Conservation (phyloP, 2,888 invertebrate species). For the Chymomyza procnemis region DNA sequence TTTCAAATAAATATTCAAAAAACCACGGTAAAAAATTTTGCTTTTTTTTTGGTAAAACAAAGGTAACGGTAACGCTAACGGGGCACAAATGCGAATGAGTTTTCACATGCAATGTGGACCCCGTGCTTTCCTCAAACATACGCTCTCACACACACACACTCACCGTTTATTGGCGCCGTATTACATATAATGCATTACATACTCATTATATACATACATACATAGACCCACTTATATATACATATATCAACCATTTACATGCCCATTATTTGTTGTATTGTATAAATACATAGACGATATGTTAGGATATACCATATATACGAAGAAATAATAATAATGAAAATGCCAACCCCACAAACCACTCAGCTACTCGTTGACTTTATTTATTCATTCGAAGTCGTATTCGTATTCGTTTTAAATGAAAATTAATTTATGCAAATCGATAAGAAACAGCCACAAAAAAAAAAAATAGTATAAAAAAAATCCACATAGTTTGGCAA, state of each 20-base stretch:
- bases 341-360: constrained; percentile 6
- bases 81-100: constrained; percentile 37
- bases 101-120: constrained; percentile 62
- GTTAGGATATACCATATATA: neutral
- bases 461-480: constrained; percentile 11
- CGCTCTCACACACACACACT: constrained; percentile 13
- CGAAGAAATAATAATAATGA: constrained; percentile 10
- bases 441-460: constrained; percentile 49
- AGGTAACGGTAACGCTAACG: constrained; percentile 35
- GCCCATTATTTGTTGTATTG: constrained; percentile 45
- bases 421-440: constrained; percentile 71
- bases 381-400: constrained; percentile 23
- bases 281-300: constrained; percentile 5
- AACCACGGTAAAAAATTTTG: constrained; percentile 37
- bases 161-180: constrained; percentile 42
- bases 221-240: constrained; percentile 18
- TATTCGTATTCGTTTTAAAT: constrained; percentile 70
- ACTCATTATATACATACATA: constrained; percentile 37
- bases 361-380: constrained; percentile 45
- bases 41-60: constrained; percentile 43
- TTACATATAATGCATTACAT: neutral
- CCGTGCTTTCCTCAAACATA: constrained; percentile 55
- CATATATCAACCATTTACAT: constrained; percentile 33
- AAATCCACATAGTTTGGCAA: neutral
- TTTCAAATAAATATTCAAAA: neutral